Percentiles rank a stretch among this genome's conserved stretches.
Conservation (phyloP, 2,888 invertebrate genomes). For the Drosophila tripunctata region DNA sequence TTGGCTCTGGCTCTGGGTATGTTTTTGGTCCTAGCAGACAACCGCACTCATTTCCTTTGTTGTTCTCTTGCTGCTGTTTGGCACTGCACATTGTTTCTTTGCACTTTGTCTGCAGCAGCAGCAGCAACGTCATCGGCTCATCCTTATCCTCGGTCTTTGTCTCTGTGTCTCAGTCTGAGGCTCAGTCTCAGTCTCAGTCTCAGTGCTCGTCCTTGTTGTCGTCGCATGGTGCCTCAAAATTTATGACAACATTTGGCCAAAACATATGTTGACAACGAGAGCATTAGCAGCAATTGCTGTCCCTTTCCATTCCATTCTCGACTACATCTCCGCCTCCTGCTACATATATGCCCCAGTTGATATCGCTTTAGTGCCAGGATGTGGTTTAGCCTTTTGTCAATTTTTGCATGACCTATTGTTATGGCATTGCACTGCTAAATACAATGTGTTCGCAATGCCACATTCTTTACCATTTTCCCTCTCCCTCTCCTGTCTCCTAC, state of each 20-base stretch:
- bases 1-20: too few species aligned
- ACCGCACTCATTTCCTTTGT: slow-evolving; percentile 68
- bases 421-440: slow-evolving; percentile 22
- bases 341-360: not conserved
- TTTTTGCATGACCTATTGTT: slow-evolving; percentile 29
- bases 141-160: not conserved
- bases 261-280: slow-evolving; percentile 77
- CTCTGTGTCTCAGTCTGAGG: slow-evolving; percentile 1
- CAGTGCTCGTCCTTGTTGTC: slow-evolving; percentile 50
- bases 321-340: not conserved
- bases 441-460: slow-evolving; percentile 16
- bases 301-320: not conserved
- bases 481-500: not conserved
- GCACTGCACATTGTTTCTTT: slow-evolving; percentile 76
- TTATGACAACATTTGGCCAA: slow-evolving; percentile 80
- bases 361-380: not conserved
- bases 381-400: slow-evolving; percentile 27
- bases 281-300: slow-evolving; percentile 70
- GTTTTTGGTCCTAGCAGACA: slow-evolving; percentile 38
- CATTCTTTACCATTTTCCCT: slow-evolving; percentile 2
- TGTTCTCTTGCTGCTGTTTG: slow-evolving; percentile 51
- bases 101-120: slow-evolving; percentile 47
- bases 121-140: not conserved
- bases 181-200: slow-evolving; percentile 6
- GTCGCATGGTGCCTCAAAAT: slow-evolving; percentile 61